Conservation (phyloP, 1,140 invertebrate genomes). For the Riptortus pedestris region DNA sequence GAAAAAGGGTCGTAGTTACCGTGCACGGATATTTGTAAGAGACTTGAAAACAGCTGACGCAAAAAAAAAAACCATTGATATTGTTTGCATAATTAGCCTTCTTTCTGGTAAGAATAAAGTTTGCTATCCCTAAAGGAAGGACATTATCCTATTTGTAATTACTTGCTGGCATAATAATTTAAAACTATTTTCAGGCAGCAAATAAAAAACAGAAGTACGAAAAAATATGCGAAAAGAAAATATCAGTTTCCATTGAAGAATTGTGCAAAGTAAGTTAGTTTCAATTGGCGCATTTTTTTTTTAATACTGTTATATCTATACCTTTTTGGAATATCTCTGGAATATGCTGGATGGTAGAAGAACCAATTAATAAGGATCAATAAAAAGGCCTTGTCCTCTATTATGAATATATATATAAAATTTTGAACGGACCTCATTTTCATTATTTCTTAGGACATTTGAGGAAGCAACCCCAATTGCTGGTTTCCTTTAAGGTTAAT, state of each 20-base stretch:
- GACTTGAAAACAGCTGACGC: too few species aligned
- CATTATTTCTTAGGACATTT: too few species aligned
- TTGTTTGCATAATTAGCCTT: background rate
- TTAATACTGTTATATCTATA: too few species aligned
- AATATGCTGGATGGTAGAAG: too few species aligned
- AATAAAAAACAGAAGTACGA: conserved; percentile 96
- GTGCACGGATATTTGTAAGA: background rate
- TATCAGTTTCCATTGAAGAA: conserved; percentile 90
- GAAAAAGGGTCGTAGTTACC: background rate
- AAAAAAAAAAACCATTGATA: background rate
- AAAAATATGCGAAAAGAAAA: conserved; percentile 95
- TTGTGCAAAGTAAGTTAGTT: conserved; percentile 66
- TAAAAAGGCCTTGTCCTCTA: too few species aligned
- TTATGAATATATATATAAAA: too few species aligned
- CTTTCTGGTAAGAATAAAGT: background rate
- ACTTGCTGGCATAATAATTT: background rate
- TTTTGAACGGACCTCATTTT: too few species aligned
- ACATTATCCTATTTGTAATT: background rate
- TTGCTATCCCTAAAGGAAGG: background rate
- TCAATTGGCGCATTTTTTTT: too few species aligned
- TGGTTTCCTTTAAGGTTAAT: too few species aligned
- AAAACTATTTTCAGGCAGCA: conserved; percentile 51
- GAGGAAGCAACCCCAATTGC: too few species aligned
- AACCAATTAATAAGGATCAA: too few species aligned
- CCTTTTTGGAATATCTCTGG: too few species aligned